Percentiles rank a stretch among this genome's conserved stretches.
phyloP scores from a whole-genome alignment of 2,888 invertebrate species.

The Diaprepes abbreviatus region DNA sequence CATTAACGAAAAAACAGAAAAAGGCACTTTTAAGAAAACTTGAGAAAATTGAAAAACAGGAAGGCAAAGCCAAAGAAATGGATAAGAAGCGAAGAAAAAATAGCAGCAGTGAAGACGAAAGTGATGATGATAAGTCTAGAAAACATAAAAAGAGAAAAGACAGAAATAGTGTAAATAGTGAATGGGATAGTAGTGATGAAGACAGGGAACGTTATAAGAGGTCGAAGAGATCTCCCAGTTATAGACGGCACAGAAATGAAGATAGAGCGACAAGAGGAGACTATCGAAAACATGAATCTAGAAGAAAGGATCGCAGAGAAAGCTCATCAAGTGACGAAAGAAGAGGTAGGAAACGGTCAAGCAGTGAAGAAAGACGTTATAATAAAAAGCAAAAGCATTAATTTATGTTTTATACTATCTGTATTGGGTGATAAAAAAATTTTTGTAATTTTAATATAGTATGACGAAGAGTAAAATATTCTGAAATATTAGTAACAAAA shows the following conservation, averaged over 20 bases:
- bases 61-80: slow-evolving; percentile 50
- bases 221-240: slow-evolving; percentile 12
- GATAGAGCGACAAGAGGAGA: slow-evolving; percentile 25
- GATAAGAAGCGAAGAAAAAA: slow-evolving; percentile 58
- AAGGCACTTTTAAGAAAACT: slow-evolving; percentile 81
- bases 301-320: neutral
- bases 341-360: slow-evolving; percentile 32
- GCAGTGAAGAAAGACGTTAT: slow-evolving; percentile 36
- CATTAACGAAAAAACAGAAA: slow-evolving; percentile 89
- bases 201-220: neutral
- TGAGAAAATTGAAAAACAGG: slow-evolving; percentile 55
- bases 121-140: slow-evolving; percentile 25
- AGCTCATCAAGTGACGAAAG: slow-evolving; percentile 14
- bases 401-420: too few species aligned
- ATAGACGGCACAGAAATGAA: slow-evolving; percentile 12
- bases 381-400: slow-evolving; percentile 24
- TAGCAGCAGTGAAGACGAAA: slow-evolving; percentile 51
- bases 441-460: too few species aligned
- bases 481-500: too few species aligned
- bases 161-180: slow-evolving; percentile 6
- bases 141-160: slow-evolving; percentile 3
- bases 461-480: too few species aligned
- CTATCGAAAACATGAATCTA: slow-evolving; percentile 11
- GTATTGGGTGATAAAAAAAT: too few species aligned
- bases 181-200: slow-evolving; percentile 19